Evolutionary conservation across 2,797 vertebrate genomes (phyloP).

Genomic region (Heteromormyrus szaboi): DNA sequence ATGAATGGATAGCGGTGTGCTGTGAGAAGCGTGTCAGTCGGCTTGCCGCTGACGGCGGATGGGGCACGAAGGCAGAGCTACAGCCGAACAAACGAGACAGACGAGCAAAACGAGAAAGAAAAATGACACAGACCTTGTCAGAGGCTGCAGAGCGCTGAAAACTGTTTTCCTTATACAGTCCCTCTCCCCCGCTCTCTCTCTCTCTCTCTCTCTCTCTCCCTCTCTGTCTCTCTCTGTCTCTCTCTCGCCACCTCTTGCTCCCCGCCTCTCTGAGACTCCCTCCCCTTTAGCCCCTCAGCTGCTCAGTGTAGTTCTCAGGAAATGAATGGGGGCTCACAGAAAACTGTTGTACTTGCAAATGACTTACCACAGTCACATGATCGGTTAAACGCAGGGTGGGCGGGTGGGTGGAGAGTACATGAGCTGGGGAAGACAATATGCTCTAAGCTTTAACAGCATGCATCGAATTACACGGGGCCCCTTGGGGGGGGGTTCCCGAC

Average conservation of each 20-base stretch:
- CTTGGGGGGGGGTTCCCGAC: constrained; percentile 73
- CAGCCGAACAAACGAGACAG: constrained; percentile 33
- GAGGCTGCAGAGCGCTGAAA: constrained; percentile 89
- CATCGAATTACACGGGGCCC: constrained; percentile 87
- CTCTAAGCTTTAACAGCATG: constrained; percentile 84
- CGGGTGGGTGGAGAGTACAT: constrained; percentile 89
- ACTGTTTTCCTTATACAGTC: constrained; percentile 78
- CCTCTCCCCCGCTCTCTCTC: constrained; percentile 58
- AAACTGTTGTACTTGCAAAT: constrained; percentile 97
- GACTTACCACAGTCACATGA: constrained; percentile 99
- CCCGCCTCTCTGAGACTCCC: constrained; percentile 55
- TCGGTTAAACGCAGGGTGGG: constrained; percentile 90
- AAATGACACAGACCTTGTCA: constrained; percentile 79
- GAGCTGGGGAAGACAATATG: constrained; percentile 82
- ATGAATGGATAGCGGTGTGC: constrained; percentile 8
- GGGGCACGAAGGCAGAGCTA: constrained; percentile 41
- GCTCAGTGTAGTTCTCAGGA: constrained; percentile 87
- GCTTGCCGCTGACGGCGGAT: constrained; percentile 65
- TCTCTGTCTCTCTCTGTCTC: not conserved
- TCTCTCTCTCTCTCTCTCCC: constrained; percentile 34
- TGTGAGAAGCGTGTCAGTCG: constrained; percentile 57
- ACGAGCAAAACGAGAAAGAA: constrained; percentile 21
- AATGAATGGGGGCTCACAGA: constrained; percentile 96
- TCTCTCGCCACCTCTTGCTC: constrained; percentile 30
- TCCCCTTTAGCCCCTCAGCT: constrained; percentile 78